Evolutionary conservation across 2,888 invertebrate species (phyloP).

Genomic region (Nemotelus nigrinus): DNA sequence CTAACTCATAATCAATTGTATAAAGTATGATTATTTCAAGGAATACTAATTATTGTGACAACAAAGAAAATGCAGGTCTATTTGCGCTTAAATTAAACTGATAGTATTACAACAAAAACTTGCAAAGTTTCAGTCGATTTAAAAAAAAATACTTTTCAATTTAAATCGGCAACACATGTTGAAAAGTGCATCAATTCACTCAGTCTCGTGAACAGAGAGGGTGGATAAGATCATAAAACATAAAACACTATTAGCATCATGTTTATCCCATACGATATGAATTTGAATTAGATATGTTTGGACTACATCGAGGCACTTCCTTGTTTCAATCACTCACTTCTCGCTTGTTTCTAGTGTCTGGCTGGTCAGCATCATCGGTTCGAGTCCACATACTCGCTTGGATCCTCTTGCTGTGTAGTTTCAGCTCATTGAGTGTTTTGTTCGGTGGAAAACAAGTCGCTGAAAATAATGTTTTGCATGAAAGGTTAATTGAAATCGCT

Average conservation of each 20-base stretch:
- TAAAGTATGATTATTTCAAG: no score
- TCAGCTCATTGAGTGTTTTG: no score
- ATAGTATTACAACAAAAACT: no score
- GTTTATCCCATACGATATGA: slow-evolving; percentile 37
- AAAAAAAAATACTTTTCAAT: not conserved
- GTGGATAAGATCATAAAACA: slow-evolving; percentile 51
- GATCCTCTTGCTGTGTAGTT: no score
- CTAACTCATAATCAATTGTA: no score
- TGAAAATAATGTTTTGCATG: slow-evolving; percentile 49
- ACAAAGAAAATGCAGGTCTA: no score
- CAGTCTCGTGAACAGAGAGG: slow-evolving; percentile 42
- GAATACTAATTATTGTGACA: no score
- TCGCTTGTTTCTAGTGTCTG: not conserved
- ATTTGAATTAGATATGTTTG: slow-evolving; percentile 40
- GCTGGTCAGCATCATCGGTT: no score
- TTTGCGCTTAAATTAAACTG: no score
- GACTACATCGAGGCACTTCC: slow-evolving; percentile 40
- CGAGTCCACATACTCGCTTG: no score
- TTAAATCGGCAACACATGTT: not conserved
- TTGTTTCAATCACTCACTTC: slow-evolving; percentile 38
- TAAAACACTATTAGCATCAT: slow-evolving; percentile 50
- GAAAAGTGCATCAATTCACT: slow-evolving; percentile 15
- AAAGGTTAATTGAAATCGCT: slow-evolving; percentile 52
- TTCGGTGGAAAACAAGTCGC: slow-evolving; percentile 8
- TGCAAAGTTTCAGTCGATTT: not conserved